A percentile compares a stretch with the other conserved stretches of the same genome.
These are phyloP conservation scores for Valencia hispanica DNA, from an alignment of 2,797 vertebrate genomes.

Conservation along the genomic window DNA sequence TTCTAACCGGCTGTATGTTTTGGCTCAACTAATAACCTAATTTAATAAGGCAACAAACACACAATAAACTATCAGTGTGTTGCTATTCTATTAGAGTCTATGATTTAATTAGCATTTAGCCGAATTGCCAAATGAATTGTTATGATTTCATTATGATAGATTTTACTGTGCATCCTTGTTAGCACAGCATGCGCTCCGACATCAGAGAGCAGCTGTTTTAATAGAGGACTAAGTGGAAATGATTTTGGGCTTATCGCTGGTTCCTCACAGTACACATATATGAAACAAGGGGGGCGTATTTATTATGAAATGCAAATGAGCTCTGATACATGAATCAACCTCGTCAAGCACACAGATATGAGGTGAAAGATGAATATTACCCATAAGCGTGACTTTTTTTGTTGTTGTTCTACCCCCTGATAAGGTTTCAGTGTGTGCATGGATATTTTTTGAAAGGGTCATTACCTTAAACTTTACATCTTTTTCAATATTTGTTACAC, in stretches of 20 bases:
- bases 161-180: background rate
- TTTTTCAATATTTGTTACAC: background rate
- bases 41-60: background rate
- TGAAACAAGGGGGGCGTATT: background rate
- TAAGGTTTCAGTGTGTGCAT: background rate
- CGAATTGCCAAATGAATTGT: background rate
- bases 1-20: background rate
- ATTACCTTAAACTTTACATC: background rate
- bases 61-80: background rate
- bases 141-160: background rate
- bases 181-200: background rate
- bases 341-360: background rate
- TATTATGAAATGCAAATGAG: background rate
- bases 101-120: conserved; percentile 7
- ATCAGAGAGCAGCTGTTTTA: conserved; percentile 3
- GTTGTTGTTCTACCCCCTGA: background rate
- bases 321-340: background rate
- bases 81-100: background rate
- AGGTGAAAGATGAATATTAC: background rate
- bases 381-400: background rate
- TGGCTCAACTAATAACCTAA: background rate
- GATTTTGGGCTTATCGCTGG: background rate
- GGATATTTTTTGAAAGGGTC: background rate
- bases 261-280: background rate
- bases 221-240: background rate